Base-by-base conservation (phyloP, 2,888 invertebrate species). In the Eurytoma adleriae region DNA sequence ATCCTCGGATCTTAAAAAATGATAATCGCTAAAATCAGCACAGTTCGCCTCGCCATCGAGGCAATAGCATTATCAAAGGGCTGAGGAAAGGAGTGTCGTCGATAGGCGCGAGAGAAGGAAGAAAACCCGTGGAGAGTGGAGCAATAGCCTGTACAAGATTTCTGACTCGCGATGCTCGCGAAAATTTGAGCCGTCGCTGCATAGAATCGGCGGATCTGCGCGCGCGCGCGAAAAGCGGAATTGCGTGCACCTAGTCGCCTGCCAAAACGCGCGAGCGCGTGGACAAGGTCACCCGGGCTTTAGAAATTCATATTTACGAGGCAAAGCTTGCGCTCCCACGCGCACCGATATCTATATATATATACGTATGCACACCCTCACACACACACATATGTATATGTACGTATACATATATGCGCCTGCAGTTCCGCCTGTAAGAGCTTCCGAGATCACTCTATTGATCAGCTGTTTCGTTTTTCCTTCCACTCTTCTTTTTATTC, bases 1-100 rank as follows among this genome's bases (percentile, higher is more conserved):
- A 82, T 82, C 82, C 82, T 82, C 74, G 82, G 70, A 82, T 82
- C 82, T 82, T 82, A 70, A 82, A 81, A 79, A 79, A 82, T 64
- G 74, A 72, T 57, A 81, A 80, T 61, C 52, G 67, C 16, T 40
- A 18, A 74, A n/a, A 74, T 74, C 73, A 78, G 56, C 78, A 81
- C 77, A 67, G 54, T 20, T 0, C 50, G 30, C 24, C 54, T 57
- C 56, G 12, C 18, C 10, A 0, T 30, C 18, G 27, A 52, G 20
- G 18, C 14, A 10, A 24, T 67, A 3, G 40, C 27, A 62, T 24
- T 54, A 48, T 66, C n/a, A 30, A 24, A 20, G 16, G 57, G 14
- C 10, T 4, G 10, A 18, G 48, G 18, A 18, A n/a, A 5, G 56
- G 48, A 56, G 13, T 14, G 30, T 20, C 16, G 30, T 48, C n/a